phyloP scores from a whole-genome alignment of 2,797 vertebrate species.

The Schizopygopsis pylzovi region DNA sequence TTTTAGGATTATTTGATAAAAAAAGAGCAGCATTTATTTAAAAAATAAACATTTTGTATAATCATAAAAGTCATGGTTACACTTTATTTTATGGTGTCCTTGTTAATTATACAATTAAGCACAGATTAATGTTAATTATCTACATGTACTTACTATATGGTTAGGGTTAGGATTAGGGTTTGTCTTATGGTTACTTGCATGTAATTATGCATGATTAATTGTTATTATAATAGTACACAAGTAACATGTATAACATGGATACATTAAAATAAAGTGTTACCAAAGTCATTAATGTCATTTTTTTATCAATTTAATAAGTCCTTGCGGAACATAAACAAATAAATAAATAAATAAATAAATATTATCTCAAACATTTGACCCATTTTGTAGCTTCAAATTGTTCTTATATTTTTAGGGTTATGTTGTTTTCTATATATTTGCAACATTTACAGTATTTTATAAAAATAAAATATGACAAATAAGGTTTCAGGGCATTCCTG shows the following conservation, averaged over 20 bases:
- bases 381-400: neutral
- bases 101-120: neutral
- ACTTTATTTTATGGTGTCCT: neutral
- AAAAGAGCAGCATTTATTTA: neutral
- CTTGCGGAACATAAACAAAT: neutral
- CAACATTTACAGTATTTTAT: neutral
- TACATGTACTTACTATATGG: neutral
- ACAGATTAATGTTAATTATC: neutral
- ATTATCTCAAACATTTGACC: neutral
- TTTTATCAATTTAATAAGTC: neutral
- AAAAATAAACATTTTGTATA: neutral
- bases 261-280: neutral
- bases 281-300: neutral
- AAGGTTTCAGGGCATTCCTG: neutral
- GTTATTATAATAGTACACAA: neutral
- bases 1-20: conserved; percentile 3
- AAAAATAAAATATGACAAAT: neutral
- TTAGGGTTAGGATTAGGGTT: neutral
- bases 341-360: too few species aligned
- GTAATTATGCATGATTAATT: neutral
- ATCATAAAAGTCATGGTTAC: neutral
- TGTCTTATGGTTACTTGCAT: neutral
- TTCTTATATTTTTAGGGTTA: neutral
- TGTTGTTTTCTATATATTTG: neutral
- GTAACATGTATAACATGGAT: neutral